Percentiles rank a stretch among this genome's conserved stretches.
phyloP scores from a whole-genome alignment of 2,113 vertebrate genomes.

The Gallinago undulata region DNA sequence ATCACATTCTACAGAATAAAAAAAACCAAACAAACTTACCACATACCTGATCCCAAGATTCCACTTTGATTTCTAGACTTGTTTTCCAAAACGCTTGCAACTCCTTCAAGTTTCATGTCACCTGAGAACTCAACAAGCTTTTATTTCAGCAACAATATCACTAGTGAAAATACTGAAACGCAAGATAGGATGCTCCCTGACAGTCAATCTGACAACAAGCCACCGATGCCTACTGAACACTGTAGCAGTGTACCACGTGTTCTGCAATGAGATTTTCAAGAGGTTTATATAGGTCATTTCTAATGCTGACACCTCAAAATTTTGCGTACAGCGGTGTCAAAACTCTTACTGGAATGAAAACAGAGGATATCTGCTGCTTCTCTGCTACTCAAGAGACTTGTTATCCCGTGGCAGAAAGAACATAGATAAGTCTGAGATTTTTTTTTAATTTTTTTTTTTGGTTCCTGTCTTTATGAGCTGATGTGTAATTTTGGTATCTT shows the following conservation, averaged over 20 bases:
- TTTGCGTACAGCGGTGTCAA: not conserved
- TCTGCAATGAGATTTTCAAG: not conserved
- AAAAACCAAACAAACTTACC: not conserved
- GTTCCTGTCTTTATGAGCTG: not conserved
- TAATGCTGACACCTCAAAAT: not conserved
- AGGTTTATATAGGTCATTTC: not conserved
- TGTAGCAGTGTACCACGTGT: not conserved
- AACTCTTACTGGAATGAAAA: not conserved
- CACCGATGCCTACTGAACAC: accelerated
- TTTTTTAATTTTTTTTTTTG: not conserved
- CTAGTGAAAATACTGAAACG: not conserved
- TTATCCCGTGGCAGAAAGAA: not conserved
- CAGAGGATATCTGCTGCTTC: not conserved
- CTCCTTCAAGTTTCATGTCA: not conserved
- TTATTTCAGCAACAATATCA: not conserved
- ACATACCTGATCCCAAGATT: not conserved
- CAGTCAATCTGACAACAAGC: not conserved
- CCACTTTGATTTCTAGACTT: not conserved
- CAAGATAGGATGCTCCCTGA: too few species aligned
- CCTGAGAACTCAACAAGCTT: not conserved
- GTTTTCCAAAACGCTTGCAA: not conserved
- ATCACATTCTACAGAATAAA: not conserved
- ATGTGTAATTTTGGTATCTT: not conserved
- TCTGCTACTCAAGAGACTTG: not conserved
- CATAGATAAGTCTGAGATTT: not conserved